Evolutionary conservation across 2,888 invertebrate species (phyloP).

Genomic region (Clitarchus hookeri): DNA sequence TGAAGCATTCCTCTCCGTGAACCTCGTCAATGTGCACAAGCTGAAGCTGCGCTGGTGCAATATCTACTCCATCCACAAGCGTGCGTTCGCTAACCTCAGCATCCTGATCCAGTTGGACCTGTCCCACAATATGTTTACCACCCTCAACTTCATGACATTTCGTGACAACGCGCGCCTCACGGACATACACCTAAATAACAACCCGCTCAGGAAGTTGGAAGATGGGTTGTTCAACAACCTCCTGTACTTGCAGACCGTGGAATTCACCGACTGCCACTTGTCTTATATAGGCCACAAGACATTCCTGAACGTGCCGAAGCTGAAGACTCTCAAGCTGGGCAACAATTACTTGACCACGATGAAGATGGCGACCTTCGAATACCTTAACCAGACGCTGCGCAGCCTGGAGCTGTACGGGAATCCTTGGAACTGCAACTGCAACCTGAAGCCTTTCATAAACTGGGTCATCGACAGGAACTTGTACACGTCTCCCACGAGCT

Average conservation of each 20-base stretch:
- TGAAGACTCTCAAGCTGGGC: slow-evolving; percentile 71
- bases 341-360: slow-evolving; percentile 75
- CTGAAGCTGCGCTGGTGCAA: slow-evolving; percentile 75
- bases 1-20: slow-evolving; percentile 70
- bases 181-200: slow-evolving; percentile 73
- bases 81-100: slow-evolving; percentile 74
- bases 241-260: slow-evolving; percentile 73
- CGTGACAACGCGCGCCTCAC: slow-evolving; percentile 71
- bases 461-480: slow-evolving; percentile 72
- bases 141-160: slow-evolving; percentile 71
- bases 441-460: slow-evolving; percentile 76
- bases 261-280: slow-evolving; percentile 76
- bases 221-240: slow-evolving; percentile 78
- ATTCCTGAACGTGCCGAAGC: slow-evolving; percentile 69
- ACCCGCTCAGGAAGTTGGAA: slow-evolving; percentile 72
- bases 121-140: slow-evolving; percentile 71
- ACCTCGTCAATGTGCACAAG: slow-evolving; percentile 80
- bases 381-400: slow-evolving; percentile 59
- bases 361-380: slow-evolving; percentile 49
- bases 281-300: slow-evolving; percentile 70
- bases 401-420: slow-evolving; percentile 79
- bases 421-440: slow-evolving; percentile 89
- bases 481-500: slow-evolving; percentile 74
- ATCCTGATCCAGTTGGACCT: slow-evolving; percentile 84
- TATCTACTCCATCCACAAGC: slow-evolving; percentile 71